Percentiles rank a stretch among this genome's conserved stretches.
These are phyloP conservation scores for Pangasius larnaudii DNA, from an alignment of 2,797 vertebrate species.

Conservation along the genomic window DNA sequence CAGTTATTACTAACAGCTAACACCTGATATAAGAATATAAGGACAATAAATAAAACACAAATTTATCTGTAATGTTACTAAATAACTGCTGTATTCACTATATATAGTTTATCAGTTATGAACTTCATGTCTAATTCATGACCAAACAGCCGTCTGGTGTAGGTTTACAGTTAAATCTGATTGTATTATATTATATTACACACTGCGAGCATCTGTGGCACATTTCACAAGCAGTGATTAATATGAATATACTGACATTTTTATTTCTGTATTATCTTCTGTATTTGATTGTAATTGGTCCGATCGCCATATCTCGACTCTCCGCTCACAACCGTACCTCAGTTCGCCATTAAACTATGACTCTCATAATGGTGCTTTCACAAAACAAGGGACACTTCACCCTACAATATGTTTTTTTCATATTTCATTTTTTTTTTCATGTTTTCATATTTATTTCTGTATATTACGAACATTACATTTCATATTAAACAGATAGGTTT, in stretches of 20 bases:
- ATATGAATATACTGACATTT: constrained; percentile 25
- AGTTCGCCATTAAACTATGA: constrained; percentile 77
- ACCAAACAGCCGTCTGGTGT: constrained; percentile 8
- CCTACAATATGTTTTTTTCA: background rate
- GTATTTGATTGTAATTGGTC: background rate
- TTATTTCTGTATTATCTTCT: background rate
- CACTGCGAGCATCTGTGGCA: constrained; percentile 55
- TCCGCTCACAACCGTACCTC: constrained; percentile 82
- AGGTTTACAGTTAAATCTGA: constrained; percentile 30
- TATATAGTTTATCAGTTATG: background rate
- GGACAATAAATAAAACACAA: background rate
- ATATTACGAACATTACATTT: background rate
- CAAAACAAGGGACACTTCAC: constrained; percentile 71
- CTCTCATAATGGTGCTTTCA: constrained; percentile 72
- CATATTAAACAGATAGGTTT: background rate
- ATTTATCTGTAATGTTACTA: too few relatives aligned
- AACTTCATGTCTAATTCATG: background rate
- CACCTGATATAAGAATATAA: background rate
- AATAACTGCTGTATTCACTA: background rate
- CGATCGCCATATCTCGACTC: constrained; percentile 34
- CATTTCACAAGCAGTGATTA: constrained; percentile 65
- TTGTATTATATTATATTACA: background rate
- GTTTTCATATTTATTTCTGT: constrained; percentile 23
- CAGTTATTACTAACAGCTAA: background rate
- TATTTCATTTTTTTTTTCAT: background rate